Conservation (phyloP, 2,797 vertebrate genomes). For the Sebastes trivittatus region DNA sequence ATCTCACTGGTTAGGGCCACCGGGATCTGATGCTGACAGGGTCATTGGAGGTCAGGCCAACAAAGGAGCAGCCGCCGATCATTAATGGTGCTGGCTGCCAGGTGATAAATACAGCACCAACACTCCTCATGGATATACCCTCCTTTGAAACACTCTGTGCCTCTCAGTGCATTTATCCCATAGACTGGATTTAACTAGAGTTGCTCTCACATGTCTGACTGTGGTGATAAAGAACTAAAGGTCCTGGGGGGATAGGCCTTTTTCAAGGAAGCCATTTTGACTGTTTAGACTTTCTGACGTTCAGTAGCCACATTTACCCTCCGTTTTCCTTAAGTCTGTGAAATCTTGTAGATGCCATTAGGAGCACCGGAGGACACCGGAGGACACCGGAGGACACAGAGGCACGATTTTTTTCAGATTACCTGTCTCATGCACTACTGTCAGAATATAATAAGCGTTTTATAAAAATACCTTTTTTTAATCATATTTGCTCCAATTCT, state of each 20-base stretch:
- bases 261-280: no score
- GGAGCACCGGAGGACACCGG: no score
- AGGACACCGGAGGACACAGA: no score
- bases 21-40: background rate
- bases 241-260: no score
- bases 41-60: background rate
- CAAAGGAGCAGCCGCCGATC: conserved; percentile 25
- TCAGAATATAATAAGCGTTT: no score
- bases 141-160: background rate
- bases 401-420: no score
- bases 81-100: conserved; percentile 26
- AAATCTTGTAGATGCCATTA: no score
- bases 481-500: no score
- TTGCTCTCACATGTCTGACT: background rate
- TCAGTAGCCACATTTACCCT: no score
- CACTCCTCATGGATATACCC: background rate
- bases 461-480: no score
- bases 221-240: background rate
- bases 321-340: fast-evolving
- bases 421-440: no score
- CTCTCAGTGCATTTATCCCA: background rate
- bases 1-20: conserved; percentile 14
- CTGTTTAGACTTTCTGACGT: no score
- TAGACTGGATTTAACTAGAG: background rate
- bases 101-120: conserved; percentile 29